These are phyloP conservation scores for Tetramorium parvispinum DNA, from an alignment of 1,140 invertebrate genomes.

Conservation along the genomic window DNA sequence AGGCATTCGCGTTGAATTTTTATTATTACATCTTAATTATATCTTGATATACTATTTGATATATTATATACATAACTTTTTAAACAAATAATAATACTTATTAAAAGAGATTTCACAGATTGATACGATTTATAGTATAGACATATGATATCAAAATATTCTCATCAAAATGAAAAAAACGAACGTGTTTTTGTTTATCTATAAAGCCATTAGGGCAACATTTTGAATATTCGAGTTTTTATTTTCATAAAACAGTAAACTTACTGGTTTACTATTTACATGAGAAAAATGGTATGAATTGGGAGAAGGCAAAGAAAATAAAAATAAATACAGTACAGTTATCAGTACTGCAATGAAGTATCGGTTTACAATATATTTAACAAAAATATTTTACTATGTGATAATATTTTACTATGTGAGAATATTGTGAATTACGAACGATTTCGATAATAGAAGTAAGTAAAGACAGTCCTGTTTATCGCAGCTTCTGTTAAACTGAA, in stretches of 20 bases:
- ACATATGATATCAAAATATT: neutral
- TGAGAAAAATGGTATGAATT: slow-evolving; percentile 21
- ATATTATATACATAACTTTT: neutral
- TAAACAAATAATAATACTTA: neutral
- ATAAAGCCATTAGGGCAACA: slow-evolving; percentile 19
- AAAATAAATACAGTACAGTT: slow-evolving; percentile 13
- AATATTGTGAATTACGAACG: neutral
- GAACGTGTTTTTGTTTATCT: neutral
- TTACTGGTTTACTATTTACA: slow-evolving; percentile 11
- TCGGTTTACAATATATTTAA: neutral
- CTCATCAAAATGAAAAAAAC: neutral
- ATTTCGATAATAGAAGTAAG: neutral
- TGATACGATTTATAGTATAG: no score
- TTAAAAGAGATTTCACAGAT: neutral
- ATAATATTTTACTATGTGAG: neutral
- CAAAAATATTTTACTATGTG: no score
- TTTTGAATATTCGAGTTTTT: slow-evolving; percentile 27
- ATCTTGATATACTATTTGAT: no score
- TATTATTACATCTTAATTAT: slow-evolving; percentile 24
- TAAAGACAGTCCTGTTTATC: neutral
- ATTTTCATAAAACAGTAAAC: slow-evolving; percentile 6
- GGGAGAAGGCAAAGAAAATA: neutral
- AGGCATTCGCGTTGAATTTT: neutral
- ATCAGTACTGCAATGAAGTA: neutral
- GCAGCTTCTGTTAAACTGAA: slow-evolving; percentile 7